Percentiles rank a stretch among this genome's conserved stretches.
phyloP scores from a whole-genome alignment of 1,140 invertebrate species.

The Marisa cornuarietis region DNA sequence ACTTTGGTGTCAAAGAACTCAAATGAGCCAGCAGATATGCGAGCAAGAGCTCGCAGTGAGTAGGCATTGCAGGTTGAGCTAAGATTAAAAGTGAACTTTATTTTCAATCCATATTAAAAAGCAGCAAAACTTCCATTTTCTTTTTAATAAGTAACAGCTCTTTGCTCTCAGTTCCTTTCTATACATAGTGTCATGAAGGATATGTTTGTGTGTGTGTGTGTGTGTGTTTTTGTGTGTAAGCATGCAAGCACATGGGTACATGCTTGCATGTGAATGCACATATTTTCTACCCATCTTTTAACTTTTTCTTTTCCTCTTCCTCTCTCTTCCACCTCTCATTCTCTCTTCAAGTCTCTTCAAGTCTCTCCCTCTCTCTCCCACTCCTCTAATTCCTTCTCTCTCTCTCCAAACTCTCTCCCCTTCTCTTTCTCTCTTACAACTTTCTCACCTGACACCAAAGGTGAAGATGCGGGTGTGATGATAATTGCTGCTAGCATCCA shows the following conservation, averaged over 20 bases:
- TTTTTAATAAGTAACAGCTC: not conserved
- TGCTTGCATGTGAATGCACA: not conserved
- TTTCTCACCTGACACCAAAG: slow-evolving; percentile 53
- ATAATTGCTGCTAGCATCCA: slow-evolving; percentile 34
- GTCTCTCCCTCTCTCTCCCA: too few species aligned
- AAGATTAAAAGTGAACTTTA: slow-evolving; percentile 21
- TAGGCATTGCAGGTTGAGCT: slow-evolving; percentile 60
- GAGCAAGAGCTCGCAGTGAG: slow-evolving; percentile 54
- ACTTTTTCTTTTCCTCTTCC: too few species aligned
- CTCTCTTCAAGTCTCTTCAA: slow-evolving; percentile 13
- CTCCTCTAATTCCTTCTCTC: not conserved
- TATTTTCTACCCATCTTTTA: not conserved
- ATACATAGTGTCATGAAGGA: too few species aligned
- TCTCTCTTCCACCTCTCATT: not conserved
- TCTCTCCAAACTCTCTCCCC: not conserved
- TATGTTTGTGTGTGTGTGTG: too few species aligned
- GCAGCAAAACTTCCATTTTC: not conserved
- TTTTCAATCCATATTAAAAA: not conserved
- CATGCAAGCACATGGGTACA: too few species aligned
- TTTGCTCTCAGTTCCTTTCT: too few species aligned
- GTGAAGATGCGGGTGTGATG: slow-evolving; percentile 59
- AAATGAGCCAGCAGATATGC: slow-evolving; percentile 55
- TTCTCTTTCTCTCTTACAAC: not conserved
- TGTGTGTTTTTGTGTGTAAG: too few species aligned
- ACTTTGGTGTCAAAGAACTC: slow-evolving; percentile 59